Evolutionary conservation across 2,888 invertebrate species (phyloP).

Genomic region (Drosophila lacicola): DNA sequence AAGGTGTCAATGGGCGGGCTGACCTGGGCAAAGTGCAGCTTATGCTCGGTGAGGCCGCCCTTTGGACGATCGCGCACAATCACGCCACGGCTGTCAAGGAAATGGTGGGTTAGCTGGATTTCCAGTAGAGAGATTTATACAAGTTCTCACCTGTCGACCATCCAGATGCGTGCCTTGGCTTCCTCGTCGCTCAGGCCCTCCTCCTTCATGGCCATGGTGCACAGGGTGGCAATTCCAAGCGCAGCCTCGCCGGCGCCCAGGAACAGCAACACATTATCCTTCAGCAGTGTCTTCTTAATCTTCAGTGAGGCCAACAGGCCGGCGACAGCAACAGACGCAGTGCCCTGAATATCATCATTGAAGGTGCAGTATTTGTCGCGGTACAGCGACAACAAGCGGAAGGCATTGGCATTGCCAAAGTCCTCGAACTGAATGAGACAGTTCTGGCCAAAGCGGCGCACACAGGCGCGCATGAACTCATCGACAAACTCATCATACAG

Average conservation of each 20-base stretch:
- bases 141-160: conserved; percentile 90
- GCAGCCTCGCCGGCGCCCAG: conserved; percentile 99
- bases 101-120: neutral
- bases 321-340: conserved; percentile 97
- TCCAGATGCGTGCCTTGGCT: conserved; percentile 94
- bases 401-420: conserved; percentile 99
- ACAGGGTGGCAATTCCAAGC: conserved; percentile 96
- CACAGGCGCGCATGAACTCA: conserved; percentile 98
- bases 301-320: conserved; percentile 95
- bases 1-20: conserved; percentile 91
- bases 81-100: conserved; percentile 91
- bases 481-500: conserved; percentile 97
- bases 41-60: conserved; percentile 92
- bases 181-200: conserved; percentile 92
- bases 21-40: conserved; percentile 92
- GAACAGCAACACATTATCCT: conserved; percentile 95
- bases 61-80: conserved; percentile 94
- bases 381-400: conserved; percentile 95
- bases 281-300: conserved; percentile 92
- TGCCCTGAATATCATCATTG: conserved; percentile 99
- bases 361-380: conserved; percentile 96
- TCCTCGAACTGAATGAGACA: conserved; percentile 98
- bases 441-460: conserved; percentile 93
- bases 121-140: neutral
- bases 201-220: conserved; percentile 95